A percentile compares a stretch with the other conserved stretches of the same genome.
These are phyloP conservation scores for Eretmocerus hayati DNA, from an alignment of 2,888 invertebrate genomes.

Conservation along the genomic window DNA sequence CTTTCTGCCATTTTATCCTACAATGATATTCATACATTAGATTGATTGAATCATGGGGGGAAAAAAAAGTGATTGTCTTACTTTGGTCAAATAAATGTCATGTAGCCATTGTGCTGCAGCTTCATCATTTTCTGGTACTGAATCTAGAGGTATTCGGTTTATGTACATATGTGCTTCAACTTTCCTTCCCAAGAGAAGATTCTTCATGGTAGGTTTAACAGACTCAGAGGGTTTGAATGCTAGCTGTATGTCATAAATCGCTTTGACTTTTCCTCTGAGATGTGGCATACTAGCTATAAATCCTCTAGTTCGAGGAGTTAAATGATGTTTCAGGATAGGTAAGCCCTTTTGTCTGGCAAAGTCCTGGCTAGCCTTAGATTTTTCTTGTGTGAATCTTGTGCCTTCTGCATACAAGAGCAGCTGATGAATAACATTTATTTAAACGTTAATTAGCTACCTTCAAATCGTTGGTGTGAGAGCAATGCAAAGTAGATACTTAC, in stretches of 20 bases:
- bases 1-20: slow-evolving; percentile 70
- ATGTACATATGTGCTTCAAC: slow-evolving; percentile 71
- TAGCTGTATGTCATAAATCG: slow-evolving; percentile 76
- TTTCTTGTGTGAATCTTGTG: slow-evolving; percentile 80
- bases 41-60: background rate
- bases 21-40: slow-evolving; percentile 3
- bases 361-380: slow-evolving; percentile 79
- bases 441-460: background rate
- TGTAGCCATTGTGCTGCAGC: slow-evolving; percentile 76
- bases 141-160: slow-evolving; percentile 72
- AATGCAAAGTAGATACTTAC: too few relatives aligned
- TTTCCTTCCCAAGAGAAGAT: slow-evolving; percentile 65
- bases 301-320: slow-evolving; percentile 92
- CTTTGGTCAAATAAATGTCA: slow-evolving; percentile 74
- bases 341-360: slow-evolving; percentile 83
- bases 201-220: slow-evolving; percentile 71
- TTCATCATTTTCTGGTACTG: slow-evolving; percentile 70
- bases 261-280: slow-evolving; percentile 72
- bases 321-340: slow-evolving; percentile 77
- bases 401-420: slow-evolving; percentile 87
- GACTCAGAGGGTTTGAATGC: slow-evolving; percentile 61
- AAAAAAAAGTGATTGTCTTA: too few relatives aligned
- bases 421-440: slow-evolving; percentile 48
- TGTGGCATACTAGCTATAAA: slow-evolving; percentile 80
- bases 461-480: too few relatives aligned